These are phyloP conservation scores for Acanthochromis polyacanthus DNA, from an alignment of 2,113 vertebrate species.

Conservation along the genomic window DNA sequence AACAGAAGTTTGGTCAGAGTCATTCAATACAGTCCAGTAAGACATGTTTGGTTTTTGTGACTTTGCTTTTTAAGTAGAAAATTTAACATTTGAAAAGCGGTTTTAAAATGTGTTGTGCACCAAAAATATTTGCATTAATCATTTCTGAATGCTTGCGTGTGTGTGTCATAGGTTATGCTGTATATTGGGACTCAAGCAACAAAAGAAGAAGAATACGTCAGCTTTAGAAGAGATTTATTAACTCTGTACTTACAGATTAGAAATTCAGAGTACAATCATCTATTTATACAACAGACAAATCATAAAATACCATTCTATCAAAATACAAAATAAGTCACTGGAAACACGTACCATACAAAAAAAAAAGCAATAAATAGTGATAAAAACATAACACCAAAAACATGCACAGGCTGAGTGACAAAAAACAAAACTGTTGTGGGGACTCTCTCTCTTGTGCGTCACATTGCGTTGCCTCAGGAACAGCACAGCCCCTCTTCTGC, in stretches of 20 bases:
- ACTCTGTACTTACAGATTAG: constrained; percentile 68
- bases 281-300: constrained; percentile 61
- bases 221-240: constrained; percentile 72
- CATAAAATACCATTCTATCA: constrained; percentile 70
- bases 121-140: too few species aligned
- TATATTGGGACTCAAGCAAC: constrained; percentile 3
- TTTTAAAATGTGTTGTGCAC: too few species aligned
- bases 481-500: constrained; percentile 29
- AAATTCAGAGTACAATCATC: constrained; percentile 66
- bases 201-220: neutral
- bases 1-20: neutral
- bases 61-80: neutral
- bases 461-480: constrained; percentile 29
- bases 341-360: constrained; percentile 68
- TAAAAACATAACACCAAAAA: constrained; percentile 67
- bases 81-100: neutral
- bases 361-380: constrained; percentile 74
- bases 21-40: neutral
- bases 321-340: constrained; percentile 77
- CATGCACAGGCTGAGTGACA: constrained; percentile 56
- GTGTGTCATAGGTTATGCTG: neutral
- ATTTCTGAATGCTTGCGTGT: neutral
- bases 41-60: neutral
- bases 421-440: constrained; percentile 29
- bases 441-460: constrained; percentile 42